Conservation (phyloP, 35 echinoderm and acorn worm species). For the Hemicentrotus pulcherrimus region DNA sequence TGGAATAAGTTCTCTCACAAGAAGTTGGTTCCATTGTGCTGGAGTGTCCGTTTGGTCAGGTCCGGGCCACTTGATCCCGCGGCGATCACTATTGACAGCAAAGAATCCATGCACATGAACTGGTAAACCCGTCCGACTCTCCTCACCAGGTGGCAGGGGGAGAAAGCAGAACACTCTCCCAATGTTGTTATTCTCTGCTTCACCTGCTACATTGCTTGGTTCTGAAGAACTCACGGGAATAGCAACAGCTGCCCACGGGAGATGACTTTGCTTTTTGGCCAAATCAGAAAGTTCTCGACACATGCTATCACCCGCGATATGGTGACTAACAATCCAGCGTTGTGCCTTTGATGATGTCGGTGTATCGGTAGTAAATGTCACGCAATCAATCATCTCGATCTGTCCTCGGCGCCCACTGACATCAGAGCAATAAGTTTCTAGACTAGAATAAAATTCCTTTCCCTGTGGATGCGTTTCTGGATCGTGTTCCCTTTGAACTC, state of each 20-base stretch:
- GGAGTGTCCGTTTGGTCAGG: constrained; percentile 67
- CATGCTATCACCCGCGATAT: constrained; percentile 12
- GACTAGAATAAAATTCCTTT: neutral
- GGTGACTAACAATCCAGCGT: constrained; percentile 9
- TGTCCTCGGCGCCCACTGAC: neutral
- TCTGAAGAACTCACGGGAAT: neutral
- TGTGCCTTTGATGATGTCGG: neutral
- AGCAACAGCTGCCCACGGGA: constrained; percentile 16
- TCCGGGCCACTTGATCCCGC: constrained; percentile 77
- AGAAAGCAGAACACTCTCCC: constrained; percentile 91
- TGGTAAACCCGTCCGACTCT: constrained; percentile 68
- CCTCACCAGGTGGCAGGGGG: constrained; percentile 70
- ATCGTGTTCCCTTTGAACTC: neutral
- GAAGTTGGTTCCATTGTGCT: constrained; percentile 80
- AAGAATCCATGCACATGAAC: constrained; percentile 93
- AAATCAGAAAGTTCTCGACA: neutral
- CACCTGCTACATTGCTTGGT: neutral
- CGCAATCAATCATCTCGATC: neutral
- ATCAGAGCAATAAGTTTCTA: neutral
- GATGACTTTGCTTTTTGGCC: neutral
- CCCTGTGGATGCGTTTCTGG: neutral
- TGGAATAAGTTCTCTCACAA: constrained; percentile 73
- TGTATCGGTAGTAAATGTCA: constrained; percentile 3
- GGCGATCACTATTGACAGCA: constrained; percentile 77
- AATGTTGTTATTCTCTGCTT: neutral